Conservation (phyloP, 2,888 invertebrate species). For the Ochropleura leucogaster region DNA sequence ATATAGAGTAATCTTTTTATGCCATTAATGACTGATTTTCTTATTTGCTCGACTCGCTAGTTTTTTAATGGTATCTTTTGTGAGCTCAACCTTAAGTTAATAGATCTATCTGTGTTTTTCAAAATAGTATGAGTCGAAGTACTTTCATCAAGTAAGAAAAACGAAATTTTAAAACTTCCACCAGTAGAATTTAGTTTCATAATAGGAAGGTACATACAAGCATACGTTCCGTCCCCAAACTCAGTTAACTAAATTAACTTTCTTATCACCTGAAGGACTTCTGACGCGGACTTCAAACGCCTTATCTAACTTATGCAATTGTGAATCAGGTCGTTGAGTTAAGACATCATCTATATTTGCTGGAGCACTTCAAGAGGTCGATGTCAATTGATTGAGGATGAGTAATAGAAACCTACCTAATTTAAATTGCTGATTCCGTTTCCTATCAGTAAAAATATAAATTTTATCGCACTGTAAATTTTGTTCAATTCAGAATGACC, state of each 20-base stretch:
- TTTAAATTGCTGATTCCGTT: not conserved
- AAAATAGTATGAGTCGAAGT: not conserved
- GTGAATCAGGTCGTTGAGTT: slow-evolving; percentile 22
- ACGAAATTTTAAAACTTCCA: not conserved
- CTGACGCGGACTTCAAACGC: slow-evolving; percentile 27
- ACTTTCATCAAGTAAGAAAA: not conserved
- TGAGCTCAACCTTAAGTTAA: not conserved
- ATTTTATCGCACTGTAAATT: not conserved
- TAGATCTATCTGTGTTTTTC: not conserved
- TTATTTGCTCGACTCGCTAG: not conserved
- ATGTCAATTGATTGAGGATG: slow-evolving; percentile 16
- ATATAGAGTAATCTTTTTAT: not conserved
- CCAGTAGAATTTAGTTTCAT: not conserved
- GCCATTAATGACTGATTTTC: not conserved
- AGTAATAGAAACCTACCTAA: not conserved
- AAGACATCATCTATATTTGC: not conserved
- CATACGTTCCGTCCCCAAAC: not conserved
- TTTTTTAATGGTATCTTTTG: not conserved
- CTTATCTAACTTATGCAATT: slow-evolving; percentile 38
- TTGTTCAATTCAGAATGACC: not conserved
- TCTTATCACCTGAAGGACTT: slow-evolving; percentile 30
- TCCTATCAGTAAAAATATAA: not conserved
- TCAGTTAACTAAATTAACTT: slow-evolving; percentile 31
- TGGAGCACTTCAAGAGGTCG: not conserved
- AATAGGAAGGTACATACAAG: not conserved